Percentiles rank a stretch among this genome's conserved stretches.
Conservation (phyloP, 2,888 invertebrate genomes). For the Drosophila birchii region DNA sequence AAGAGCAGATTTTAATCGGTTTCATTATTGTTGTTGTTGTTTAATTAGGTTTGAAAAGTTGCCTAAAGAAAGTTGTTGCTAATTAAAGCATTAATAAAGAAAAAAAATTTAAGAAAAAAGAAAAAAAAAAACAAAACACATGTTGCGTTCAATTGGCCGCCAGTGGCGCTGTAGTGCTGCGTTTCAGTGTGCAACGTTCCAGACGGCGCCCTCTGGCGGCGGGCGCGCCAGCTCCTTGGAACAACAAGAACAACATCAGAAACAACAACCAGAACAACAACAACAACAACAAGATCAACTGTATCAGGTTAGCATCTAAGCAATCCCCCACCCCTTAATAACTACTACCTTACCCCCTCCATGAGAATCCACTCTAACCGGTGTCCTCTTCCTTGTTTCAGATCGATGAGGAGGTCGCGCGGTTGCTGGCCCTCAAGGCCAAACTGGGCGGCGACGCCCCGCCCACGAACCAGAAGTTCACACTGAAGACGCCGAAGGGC, state of each 20-base stretch:
- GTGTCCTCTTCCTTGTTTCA: conserved; percentile 83
- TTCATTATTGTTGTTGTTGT: conserved; percentile 84
- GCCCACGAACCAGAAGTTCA: conserved; percentile 90
- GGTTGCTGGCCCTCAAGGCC: conserved; percentile 92
- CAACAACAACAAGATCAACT: conserved; percentile 68
- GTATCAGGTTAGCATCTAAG: conserved; percentile 83
- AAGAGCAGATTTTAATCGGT: conserved; percentile 76
- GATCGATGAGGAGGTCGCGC: conserved; percentile 94
- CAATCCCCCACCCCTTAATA: conserved; percentile 14
- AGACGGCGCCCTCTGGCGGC: conserved; percentile 59
- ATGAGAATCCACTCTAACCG: neutral
- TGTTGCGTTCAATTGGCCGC: conserved; percentile 84
- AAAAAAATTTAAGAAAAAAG: conserved; percentile 17
- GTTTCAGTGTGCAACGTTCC: conserved; percentile 68
- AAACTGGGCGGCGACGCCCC: conserved; percentile 88
- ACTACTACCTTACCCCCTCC: neutral
- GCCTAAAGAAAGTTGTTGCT: conserved; percentile 56
- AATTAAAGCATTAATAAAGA: conserved; percentile 16
- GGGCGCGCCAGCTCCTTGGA: conserved; percentile 57
- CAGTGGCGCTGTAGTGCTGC: conserved; percentile 75
- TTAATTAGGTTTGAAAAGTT: conserved; percentile 79
- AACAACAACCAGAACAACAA: conserved; percentile 49
- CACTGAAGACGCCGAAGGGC: conserved; percentile 95
- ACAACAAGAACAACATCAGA: conserved; percentile 61
- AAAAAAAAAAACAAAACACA: conserved; percentile 64